phyloP scores from a whole-genome alignment of 2,797 vertebrate species.

The Chaetophractus vellerosus region DNA sequence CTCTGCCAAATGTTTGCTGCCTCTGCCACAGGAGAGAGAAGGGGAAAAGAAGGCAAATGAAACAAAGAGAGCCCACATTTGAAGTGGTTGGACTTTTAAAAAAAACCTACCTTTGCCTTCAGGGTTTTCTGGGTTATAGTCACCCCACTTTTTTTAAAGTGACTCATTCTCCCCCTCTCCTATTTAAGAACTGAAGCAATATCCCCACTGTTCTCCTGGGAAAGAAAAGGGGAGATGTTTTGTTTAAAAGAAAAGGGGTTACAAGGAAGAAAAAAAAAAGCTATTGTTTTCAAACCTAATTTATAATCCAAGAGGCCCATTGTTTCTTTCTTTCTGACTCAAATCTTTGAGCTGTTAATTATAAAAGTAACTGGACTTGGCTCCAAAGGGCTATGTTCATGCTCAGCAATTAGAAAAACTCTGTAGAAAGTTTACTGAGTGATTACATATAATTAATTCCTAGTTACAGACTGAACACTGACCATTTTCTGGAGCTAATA shows the following conservation, averaged over 20 bases:
- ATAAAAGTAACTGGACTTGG: conserved; percentile 87
- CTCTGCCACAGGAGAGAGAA: conserved; percentile 43
- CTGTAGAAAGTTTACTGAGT: conserved; percentile 87
- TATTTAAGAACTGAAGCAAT: conserved; percentile 83
- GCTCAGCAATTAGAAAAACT: conserved; percentile 86
- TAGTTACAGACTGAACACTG: conserved; percentile 86
- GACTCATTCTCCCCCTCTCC: conserved; percentile 61
- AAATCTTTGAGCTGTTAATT: conserved; percentile 87
- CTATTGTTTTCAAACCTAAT: conserved; percentile 87
- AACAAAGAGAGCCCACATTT: conserved; percentile 76
- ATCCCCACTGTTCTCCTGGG: conserved; percentile 75
- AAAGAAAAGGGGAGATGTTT: conserved; percentile 77
- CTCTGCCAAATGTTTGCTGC: conserved; percentile 70
- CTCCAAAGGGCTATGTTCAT: conserved; percentile 85
- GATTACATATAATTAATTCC: conserved; percentile 89
- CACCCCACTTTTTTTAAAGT: conserved; percentile 79
- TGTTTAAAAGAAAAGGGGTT: conserved; percentile 77
- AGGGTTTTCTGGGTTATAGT: conserved; percentile 79
- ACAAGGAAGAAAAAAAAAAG: conserved; percentile 66
- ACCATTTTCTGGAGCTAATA: conserved; percentile 88
- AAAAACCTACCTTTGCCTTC: conserved; percentile 83
- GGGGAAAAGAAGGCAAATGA: background rate
- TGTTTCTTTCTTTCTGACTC: conserved; percentile 81
- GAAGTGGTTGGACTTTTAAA: conserved; percentile 75
- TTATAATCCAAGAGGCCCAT: conserved; percentile 84